Evolutionary conservation across 2,113 vertebrate genomes (phyloP).

Genomic region (Muntiacus muntjak): DNA sequence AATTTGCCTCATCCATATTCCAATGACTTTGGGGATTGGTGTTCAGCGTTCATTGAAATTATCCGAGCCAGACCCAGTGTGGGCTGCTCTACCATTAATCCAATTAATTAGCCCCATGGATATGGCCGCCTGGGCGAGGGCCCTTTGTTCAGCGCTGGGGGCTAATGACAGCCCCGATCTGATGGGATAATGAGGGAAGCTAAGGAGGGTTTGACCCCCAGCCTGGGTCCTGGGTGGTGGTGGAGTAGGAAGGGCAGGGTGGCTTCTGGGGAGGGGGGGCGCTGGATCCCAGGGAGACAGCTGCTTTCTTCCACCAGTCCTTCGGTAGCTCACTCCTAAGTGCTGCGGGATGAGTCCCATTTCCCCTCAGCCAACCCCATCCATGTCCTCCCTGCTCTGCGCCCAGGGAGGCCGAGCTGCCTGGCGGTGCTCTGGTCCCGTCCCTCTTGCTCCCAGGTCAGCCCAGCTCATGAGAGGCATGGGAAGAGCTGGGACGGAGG

Average conservation of each 20-base stretch:
- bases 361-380: not conserved
- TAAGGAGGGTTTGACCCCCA: constrained; percentile 79
- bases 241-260: constrained; percentile 20
- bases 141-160: constrained; percentile 86
- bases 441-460: no score
- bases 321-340: not conserved
- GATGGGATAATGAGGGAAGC: constrained; percentile 78
- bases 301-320: not conserved
- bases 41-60: constrained; percentile 91
- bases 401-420: not conserved
- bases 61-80: constrained; percentile 89
- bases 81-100: constrained; percentile 96
- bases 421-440: fast-evolving
- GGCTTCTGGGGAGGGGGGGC: not conserved
- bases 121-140: constrained; percentile 88
- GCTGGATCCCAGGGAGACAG: not conserved
- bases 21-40: constrained; percentile 89
- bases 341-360: fast-evolving
- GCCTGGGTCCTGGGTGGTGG: constrained; percentile 37
- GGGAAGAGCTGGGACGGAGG: fast-evolving
- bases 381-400: not conserved
- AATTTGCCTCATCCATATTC: constrained; percentile 98
- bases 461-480: not conserved
- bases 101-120: constrained; percentile 97
- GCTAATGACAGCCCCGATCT: constrained; percentile 80